Conservation (phyloP, 1,140 invertebrate genomes). For the Neodiprion fabricii region DNA sequence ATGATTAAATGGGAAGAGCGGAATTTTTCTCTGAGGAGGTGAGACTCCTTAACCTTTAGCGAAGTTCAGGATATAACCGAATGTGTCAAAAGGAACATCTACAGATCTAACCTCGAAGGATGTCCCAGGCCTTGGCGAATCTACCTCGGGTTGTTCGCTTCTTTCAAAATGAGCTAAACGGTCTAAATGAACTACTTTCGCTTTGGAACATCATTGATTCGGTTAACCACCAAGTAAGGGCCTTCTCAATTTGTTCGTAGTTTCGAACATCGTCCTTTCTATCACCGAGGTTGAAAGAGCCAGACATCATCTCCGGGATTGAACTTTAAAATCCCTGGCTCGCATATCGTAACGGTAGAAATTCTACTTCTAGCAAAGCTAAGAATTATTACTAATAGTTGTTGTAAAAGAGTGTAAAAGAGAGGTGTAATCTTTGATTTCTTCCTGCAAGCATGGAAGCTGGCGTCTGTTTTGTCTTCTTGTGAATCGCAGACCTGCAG, state of each 20-base stretch:
- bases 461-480: constrained; percentile 17
- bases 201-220: constrained; percentile 26
- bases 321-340: constrained; percentile 9
- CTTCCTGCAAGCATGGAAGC: constrained; percentile 16
- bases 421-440: constrained; percentile 11
- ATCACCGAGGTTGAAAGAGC: constrained; percentile 22
- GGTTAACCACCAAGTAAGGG: constrained; percentile 18
- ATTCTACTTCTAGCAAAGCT: background rate
- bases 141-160: no score
- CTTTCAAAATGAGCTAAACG: background rate
- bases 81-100: no score
- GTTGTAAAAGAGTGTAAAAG: constrained; percentile 11
- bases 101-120: no score
- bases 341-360: background rate
- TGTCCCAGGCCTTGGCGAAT: no score
- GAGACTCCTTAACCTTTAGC: no score
- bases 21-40: no score
- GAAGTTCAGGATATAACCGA: no score
- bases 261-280: constrained; percentile 21
- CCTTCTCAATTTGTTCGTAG: background rate
- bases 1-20: no score
- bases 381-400: constrained; percentile 15
- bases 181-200: constrained; percentile 23
- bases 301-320: constrained; percentile 20
- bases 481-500: constrained; percentile 20